Percentiles rank a stretch among this genome's conserved stretches.
phyloP scores from a whole-genome alignment of 2,888 invertebrate genomes.

The Exephanes ischioxanthus region DNA sequence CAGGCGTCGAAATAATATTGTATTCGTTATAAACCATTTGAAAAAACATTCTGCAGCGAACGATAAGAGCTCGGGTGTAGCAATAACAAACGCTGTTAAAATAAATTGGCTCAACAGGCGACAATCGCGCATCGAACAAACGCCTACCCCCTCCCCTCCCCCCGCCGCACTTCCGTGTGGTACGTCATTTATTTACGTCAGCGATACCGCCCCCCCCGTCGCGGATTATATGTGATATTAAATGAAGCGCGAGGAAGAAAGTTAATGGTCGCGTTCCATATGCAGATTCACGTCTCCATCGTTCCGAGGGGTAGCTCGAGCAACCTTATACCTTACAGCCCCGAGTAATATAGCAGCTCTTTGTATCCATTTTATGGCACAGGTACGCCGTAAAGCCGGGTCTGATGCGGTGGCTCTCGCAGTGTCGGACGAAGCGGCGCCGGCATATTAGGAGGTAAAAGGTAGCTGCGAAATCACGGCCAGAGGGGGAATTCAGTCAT shows the following conservation, averaged over 20 bases:
- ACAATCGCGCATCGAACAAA: constrained; percentile 14
- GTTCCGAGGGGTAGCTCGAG: constrained; percentile 68
- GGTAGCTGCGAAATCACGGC: constrained; percentile 56
- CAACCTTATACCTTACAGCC: constrained; percentile 67
- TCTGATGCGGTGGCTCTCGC: constrained; percentile 58
- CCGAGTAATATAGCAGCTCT: constrained; percentile 80
- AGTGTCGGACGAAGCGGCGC: constrained; percentile 57
- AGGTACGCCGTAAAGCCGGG: constrained; percentile 78
- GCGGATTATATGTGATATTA: constrained; percentile 78
- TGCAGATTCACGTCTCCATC: constrained; percentile 82
- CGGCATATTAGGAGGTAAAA: constrained; percentile 46
- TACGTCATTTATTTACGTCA: constrained; percentile 52
- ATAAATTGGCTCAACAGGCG: constrained; percentile 19
- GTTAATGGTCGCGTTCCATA: constrained; percentile 83
- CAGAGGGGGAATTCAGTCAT: constrained; percentile 47
- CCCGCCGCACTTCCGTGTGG: neutral
- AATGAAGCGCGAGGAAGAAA: constrained; percentile 83
- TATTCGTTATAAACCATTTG: constrained; percentile 11
- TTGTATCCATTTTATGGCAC: constrained; percentile 83
- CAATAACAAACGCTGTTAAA: constrained; percentile 2
- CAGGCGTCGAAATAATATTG: too few relatives aligned
- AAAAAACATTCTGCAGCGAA: constrained; percentile 6
- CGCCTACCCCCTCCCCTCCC: neutral
- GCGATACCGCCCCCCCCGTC: constrained; percentile 37
- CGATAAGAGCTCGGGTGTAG: constrained; percentile 4